Base-by-base conservation (phyloP, 2,797 vertebrate species). In the Buphagus erythrorhynchus region DNA sequence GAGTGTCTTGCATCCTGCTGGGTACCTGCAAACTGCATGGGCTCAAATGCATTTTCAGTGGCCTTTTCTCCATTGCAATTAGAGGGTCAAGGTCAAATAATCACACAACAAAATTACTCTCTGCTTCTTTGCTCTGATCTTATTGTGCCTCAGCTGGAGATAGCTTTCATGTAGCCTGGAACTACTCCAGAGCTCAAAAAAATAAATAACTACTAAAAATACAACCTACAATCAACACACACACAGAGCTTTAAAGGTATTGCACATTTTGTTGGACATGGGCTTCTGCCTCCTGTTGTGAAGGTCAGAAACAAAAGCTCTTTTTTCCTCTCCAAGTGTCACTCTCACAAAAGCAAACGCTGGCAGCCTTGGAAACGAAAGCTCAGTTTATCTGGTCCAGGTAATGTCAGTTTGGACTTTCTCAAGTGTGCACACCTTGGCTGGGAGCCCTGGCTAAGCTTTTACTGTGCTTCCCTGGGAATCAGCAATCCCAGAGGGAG, bases 401-500 rank as follows among this genome's bases (percentile, higher is more conserved):
- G 54, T 33, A 15, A 33, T 16, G 36, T 65, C 54, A 63, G 52
- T 33, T 25, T 59, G 67, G 59, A 36, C 46, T 76, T 62, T 63
- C 54, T 36, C 33, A 40, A 11, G 40, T 16, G 59, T 45, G 35
- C 25, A 7, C 61, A 14, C 4, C 6, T 20, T 25, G 66, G 72
- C 40, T 57, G 88, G 31, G 62, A 77, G 66, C 43, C 81, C 55
- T 55, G 83, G 3, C 25, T 59, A 35, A 26, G 57, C 78, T 57
- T 19, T 16, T 13, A 4, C 25, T 3, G 45, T 1, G 24, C 9
- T 20, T 20, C 28, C 4, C 11, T 4, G 59, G 72, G 54, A 31
- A 3, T 0, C 28, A 62, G 63, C 3, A 4, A 2, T 31, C 18
- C 52, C 29, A 1, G 1, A 15, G 43, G 29, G 52, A 57, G 2